These are phyloP conservation scores for Lasioglossum lativentre DNA, from an alignment of 2,888 invertebrate genomes.

Conservation along the genomic window DNA sequence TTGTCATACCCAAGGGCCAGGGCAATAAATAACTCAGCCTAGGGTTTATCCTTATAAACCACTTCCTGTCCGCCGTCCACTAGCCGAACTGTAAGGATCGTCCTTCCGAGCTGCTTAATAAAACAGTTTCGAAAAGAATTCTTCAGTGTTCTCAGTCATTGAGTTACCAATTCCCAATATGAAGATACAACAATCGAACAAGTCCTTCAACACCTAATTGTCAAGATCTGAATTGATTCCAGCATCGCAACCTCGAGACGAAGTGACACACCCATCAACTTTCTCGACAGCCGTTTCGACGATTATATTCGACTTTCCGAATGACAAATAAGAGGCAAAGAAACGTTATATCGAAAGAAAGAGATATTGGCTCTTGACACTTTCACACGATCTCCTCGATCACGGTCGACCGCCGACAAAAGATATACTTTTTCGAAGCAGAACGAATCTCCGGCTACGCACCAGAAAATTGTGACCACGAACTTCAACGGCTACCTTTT, in stretches of 20 bases:
- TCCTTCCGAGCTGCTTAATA: too few species aligned
- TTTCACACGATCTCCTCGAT: conserved; percentile 45
- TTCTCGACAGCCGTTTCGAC: conserved; percentile 30
- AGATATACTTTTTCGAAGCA: conserved; percentile 37
- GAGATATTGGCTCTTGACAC: conserved; percentile 48
- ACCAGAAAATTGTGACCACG: neutral
- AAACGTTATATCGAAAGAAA: conserved; percentile 37
- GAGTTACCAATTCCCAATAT: too few species aligned
- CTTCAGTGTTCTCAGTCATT: too few species aligned
- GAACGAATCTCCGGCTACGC: conserved; percentile 35
- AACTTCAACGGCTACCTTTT: neutral
- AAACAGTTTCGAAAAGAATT: too few species aligned
- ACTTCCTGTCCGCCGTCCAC: too few species aligned
- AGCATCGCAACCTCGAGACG: neutral
- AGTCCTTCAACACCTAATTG: neutral
- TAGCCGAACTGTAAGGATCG: too few species aligned
- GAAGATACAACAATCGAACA: neutral
- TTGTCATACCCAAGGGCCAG: too few species aligned
- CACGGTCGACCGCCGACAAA: conserved; percentile 14
- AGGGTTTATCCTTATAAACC: too few species aligned
- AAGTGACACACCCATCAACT: conserved; percentile 33
- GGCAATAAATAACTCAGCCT: too few species aligned
- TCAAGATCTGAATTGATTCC: conserved; percentile 20
- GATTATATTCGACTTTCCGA: conserved; percentile 30
- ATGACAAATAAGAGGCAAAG: conserved; percentile 30